Evolutionary conservation across 2,113 vertebrate genomes (phyloP).

Genomic region (Megalops atlanticus): DNA sequence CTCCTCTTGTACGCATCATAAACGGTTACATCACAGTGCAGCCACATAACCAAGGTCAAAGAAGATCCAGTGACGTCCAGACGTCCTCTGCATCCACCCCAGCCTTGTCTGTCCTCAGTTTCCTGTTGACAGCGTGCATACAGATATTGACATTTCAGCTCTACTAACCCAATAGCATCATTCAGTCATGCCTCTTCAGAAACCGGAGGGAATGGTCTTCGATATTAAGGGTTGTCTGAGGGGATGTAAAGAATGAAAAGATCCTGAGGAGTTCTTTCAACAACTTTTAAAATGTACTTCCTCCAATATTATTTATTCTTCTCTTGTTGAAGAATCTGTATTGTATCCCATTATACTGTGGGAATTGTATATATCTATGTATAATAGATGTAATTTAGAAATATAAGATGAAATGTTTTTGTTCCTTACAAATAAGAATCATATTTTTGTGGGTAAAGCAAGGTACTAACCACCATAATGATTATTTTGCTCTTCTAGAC

Average conservation of each 20-base stretch:
- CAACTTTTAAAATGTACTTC: conserved; percentile 49
- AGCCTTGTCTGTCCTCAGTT: conserved; percentile 43
- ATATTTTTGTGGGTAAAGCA: conserved; percentile 47
- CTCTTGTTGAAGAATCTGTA: conserved; percentile 65
- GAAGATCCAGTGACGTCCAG: conserved; percentile 44
- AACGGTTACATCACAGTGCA: conserved; percentile 75
- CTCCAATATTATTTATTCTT: conserved; percentile 61
- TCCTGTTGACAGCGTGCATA: conserved; percentile 47
- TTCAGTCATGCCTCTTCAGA: conserved; percentile 11
- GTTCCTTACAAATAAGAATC: conserved; percentile 41
- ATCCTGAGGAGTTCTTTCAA: conserved; percentile 54
- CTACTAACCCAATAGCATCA: conserved; percentile 16
- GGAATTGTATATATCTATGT: conserved; percentile 60
- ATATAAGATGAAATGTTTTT: conserved; percentile 48
- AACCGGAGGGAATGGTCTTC: not conserved
- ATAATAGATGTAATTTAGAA: conserved; percentile 64
- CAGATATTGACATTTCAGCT: conserved; percentile 42
- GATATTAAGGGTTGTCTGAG: not conserved
- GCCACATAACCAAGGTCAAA: conserved; percentile 48
- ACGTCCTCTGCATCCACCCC: conserved; percentile 42
- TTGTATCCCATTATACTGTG: conserved; percentile 59
- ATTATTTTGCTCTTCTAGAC: conserved; percentile 24
- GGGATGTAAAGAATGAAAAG: conserved; percentile 33
- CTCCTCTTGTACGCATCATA: conserved; percentile 71
- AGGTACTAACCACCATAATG: conserved; percentile 38